Evolutionary conservation across 2,888 invertebrate species (phyloP).

Genomic region (Pristionchus japonicus): DNA sequence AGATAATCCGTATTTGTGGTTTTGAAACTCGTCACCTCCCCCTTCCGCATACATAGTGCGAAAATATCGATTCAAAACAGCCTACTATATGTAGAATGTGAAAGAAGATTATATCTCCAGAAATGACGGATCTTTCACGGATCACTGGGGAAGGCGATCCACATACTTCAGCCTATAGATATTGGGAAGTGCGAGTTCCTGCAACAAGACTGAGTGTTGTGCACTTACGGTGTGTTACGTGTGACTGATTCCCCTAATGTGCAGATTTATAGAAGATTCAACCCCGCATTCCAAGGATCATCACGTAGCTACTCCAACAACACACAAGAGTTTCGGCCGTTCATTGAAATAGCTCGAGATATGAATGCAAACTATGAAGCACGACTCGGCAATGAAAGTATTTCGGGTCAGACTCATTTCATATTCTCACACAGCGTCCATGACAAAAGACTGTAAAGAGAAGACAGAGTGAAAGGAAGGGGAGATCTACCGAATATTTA

Average conservation of each 20-base stretch:
- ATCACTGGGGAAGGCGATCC: neutral
- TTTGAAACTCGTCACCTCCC: too few relatives aligned
- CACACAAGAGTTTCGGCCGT: neutral
- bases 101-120: neutral
- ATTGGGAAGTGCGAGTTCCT: constrained; percentile 29
- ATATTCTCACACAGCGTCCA: too few relatives aligned
- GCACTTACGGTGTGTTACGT: neutral
- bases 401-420: neutral
- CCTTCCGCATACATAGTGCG: too few relatives aligned
- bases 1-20: too few relatives aligned
- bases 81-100: too few relatives aligned
- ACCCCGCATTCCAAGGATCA: constrained; percentile 20
- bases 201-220: neutral
- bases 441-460: too few relatives aligned
- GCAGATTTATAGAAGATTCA: too few relatives aligned
- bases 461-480: too few relatives aligned
- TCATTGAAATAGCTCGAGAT: neutral
- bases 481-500: too few relatives aligned
- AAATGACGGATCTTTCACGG: constrained; percentile 24
- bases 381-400: neutral
- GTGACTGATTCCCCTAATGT: too few relatives aligned
- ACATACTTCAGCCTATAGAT: neutral
- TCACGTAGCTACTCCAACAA: neutral
- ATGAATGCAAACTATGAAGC: neutral
- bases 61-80: too few relatives aligned